Evolutionary conservation across 2,888 invertebrate species (phyloP).

Genomic region (Agrochola lota): DNA sequence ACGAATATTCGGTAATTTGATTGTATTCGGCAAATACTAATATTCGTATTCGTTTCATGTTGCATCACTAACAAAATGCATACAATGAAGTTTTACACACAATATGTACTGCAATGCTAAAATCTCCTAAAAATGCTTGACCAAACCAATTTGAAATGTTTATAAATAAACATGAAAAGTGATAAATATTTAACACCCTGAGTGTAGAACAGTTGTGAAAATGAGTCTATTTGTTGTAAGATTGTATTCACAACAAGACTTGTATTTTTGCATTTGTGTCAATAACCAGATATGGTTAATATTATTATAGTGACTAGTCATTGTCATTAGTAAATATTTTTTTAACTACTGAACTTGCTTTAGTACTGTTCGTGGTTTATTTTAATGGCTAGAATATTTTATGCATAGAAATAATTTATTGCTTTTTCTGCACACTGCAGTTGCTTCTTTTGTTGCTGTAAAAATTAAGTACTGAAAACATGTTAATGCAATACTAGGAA

Average conservation of each 20-base stretch:
- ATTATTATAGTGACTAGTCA: constrained; percentile 17
- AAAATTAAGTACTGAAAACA: not conserved
- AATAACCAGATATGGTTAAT: constrained; percentile 27
- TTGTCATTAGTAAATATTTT: constrained; percentile 23
- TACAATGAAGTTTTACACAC: too few species aligned
- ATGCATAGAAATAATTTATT: constrained; percentile 8
- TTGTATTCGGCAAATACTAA: too few species aligned
- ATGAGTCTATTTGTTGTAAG: constrained; percentile 17
- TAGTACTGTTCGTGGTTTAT: not conserved
- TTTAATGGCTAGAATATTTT: constrained; percentile 1
- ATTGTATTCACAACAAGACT: constrained; percentile 22
- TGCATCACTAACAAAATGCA: too few species aligned
- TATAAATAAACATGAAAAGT: not conserved
- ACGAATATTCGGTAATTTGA: too few species aligned
- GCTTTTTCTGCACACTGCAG: not conserved
- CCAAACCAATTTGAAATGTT: constrained; percentile 1
- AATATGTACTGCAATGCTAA: not conserved
- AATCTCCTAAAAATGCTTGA: not conserved
- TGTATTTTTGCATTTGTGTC: constrained; percentile 14
- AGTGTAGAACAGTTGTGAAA: constrained; percentile 13
- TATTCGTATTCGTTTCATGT: too few species aligned
- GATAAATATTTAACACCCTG: constrained; percentile 19
- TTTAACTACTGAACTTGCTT: constrained; percentile 10
- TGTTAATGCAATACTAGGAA: not conserved
- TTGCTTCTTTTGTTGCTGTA: not conserved